These are phyloP conservation scores for Stomatorhinus walkeri DNA, from an alignment of 2,797 vertebrate species.

Conservation along the genomic window DNA sequence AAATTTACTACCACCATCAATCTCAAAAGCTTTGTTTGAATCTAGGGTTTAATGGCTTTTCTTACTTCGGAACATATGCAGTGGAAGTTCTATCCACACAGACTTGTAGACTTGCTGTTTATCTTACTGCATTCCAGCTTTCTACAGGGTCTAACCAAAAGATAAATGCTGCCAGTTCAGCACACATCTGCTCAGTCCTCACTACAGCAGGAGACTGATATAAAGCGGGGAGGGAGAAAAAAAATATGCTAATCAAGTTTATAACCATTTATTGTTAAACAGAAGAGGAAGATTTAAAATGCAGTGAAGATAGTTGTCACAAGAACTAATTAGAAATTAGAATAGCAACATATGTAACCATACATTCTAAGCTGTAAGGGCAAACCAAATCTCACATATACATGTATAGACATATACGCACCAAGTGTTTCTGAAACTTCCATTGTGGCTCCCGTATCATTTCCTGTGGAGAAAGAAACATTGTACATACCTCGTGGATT, in stretches of 20 bases:
- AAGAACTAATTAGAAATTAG: neutral
- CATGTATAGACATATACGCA: constrained; percentile 48
- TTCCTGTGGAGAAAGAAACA: constrained; percentile 58
- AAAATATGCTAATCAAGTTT: neutral
- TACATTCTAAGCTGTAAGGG: neutral
- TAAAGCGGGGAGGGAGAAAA: neutral
- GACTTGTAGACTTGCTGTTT: neutral
- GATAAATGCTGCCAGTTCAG: constrained; percentile 3
- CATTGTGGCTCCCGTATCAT: constrained; percentile 80
- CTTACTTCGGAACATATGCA: neutral
- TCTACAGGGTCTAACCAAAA: constrained; percentile 2
- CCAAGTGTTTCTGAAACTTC: constrained; percentile 84
- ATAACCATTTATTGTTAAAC: neutral
- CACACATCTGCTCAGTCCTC: constrained; percentile 5
- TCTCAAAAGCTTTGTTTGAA: neutral
- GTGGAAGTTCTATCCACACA: neutral
- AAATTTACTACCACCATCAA: neutral
- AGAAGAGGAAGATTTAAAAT: neutral
- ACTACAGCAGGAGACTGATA: neutral
- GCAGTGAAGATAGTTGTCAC: neutral
- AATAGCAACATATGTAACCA: neutral
- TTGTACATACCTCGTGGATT: constrained; percentile 22
- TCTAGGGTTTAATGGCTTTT: neutral
- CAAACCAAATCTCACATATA: neutral
- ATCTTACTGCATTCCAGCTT: constrained; percentile 13